Conservation (phyloP, 2,797 vertebrate genomes). For the Poecilia wingei region DNA sequence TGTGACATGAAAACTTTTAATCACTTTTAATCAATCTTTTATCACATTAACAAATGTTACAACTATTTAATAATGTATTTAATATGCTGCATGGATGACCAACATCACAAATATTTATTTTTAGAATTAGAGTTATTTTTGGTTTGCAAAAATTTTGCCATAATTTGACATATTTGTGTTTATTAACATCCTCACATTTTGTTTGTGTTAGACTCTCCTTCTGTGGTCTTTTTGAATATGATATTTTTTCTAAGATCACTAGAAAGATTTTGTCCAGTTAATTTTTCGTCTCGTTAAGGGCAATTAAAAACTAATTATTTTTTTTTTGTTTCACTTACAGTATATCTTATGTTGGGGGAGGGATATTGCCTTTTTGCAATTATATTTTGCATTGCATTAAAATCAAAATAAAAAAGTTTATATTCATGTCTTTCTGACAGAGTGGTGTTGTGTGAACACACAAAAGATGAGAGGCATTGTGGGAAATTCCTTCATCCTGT, state of each 20-base stretch:
- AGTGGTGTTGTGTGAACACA: constrained; percentile 1
- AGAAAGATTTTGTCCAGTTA: not conserved
- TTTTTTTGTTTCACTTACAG: not conserved
- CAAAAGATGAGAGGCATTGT: not conserved
- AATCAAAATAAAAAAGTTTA: not conserved
- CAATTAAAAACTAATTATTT: not conserved
- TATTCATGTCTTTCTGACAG: not conserved
- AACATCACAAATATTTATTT: not conserved
- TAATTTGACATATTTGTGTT: not conserved
- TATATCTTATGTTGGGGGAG: not conserved
- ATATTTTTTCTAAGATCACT: not conserved
- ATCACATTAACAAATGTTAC: not conserved
- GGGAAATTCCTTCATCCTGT: not conserved
- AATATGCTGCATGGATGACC: not conserved
- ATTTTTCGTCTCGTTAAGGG: not conserved
- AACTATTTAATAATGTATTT: not conserved
- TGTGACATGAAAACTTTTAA: too few species aligned
- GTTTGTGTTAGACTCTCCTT: not conserved
- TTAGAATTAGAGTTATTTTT: not conserved
- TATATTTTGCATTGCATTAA: not conserved
- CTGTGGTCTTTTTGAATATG: not conserved
- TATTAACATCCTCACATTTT: not conserved
- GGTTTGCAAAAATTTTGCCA: not conserved
- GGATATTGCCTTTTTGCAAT: not conserved
- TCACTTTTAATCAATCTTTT: too few species aligned